Evolutionary conservation across 1,140 invertebrate species (phyloP).

Genomic region (Pinna nobilis): DNA sequence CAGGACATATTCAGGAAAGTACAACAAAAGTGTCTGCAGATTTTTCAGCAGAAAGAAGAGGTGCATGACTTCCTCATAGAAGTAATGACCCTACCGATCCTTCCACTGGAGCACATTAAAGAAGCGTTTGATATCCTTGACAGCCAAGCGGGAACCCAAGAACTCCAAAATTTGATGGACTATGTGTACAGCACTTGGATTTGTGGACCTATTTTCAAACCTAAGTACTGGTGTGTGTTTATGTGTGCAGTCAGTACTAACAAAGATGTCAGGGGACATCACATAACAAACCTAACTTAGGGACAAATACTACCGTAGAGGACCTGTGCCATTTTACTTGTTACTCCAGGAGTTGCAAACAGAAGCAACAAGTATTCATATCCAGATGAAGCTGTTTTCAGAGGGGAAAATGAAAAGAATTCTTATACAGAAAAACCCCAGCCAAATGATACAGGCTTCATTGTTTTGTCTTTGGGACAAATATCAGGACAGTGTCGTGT

Average conservation of each 20-base stretch:
- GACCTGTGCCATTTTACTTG: constrained; percentile 18
- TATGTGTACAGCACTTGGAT: constrained; percentile 19
- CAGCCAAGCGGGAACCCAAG: too few relatives aligned
- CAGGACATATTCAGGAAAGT: constrained; percentile 33
- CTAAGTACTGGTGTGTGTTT: constrained; percentile 8
- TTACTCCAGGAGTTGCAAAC: background rate
- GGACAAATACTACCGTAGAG: background rate
- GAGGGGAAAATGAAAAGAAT: constrained; percentile 26
- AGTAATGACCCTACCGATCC: constrained; percentile 13
- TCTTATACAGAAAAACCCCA: too few relatives aligned
- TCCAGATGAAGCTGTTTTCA: background rate
- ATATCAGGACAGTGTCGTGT: too few relatives aligned
- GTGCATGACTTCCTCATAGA: background rate
- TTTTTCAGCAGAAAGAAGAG: background rate
- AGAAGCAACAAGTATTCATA: constrained; percentile 11
- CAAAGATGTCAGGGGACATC: constrained; percentile 19
- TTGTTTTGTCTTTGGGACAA: too few relatives aligned
- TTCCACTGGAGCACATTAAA: constrained; percentile 12
- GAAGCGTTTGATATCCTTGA: background rate
- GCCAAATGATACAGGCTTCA: too few relatives aligned
- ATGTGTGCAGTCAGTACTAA: constrained; percentile 8
- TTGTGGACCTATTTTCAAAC: background rate
- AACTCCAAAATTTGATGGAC: background rate
- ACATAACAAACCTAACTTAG: constrained; percentile 8
- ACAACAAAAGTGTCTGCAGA: constrained; percentile 24